Base-by-base conservation (phyloP, 92 coral and sea anemone genomes). In the Palythoa grandis region DNA sequence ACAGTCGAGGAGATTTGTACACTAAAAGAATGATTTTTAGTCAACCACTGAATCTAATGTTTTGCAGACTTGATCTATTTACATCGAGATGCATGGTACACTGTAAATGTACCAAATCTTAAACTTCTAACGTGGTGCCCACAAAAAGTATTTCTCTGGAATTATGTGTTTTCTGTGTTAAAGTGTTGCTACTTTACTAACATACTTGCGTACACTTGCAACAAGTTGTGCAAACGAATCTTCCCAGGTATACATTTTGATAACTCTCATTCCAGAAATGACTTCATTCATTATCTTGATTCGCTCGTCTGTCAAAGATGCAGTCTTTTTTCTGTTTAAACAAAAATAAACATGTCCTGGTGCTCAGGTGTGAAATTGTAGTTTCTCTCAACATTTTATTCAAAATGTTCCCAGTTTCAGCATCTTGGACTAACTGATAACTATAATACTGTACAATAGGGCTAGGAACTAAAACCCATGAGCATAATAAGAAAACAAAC, bases 241-340 rank as follows among this genome's bases (percentile, higher is more conserved):
- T 82, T 97, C 99, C 99, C 99, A 97, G 7, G 95, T 97, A 94
- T 97, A 97, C 99, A 93, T 97, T 87, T 97, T 97, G 75, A 97
- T 95, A 14, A 97, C 98, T 47, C 99, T 93, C 98, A 97, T 97
- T 9, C 98, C 99, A 69, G 98, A 88, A 43, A 97, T 97, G 43
- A 97, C 97, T 76, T 97, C 99, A 84, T 93, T 97, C 99, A 97
- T 97, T 82, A 88, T 83, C 74, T 93, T 92, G 86, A 97, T 93
- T 17, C 99, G 91, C 40, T 88, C 83, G 65, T 97, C 99, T 43
- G 99, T 93, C 70, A 93, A 76, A 1, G 69, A 72, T 10, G 99
- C 98, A 77, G 91, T 90, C 87, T 93, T 97, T 71, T 82, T 78
- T 83, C 99, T 97, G 85, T 66, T 78, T 53, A 43, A 43, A 5